Evolutionary conservation across 2,888 invertebrate species (phyloP), one percentile per base, ranked within the genome.

Genomic region (Limulus polyphemus): DNA sequence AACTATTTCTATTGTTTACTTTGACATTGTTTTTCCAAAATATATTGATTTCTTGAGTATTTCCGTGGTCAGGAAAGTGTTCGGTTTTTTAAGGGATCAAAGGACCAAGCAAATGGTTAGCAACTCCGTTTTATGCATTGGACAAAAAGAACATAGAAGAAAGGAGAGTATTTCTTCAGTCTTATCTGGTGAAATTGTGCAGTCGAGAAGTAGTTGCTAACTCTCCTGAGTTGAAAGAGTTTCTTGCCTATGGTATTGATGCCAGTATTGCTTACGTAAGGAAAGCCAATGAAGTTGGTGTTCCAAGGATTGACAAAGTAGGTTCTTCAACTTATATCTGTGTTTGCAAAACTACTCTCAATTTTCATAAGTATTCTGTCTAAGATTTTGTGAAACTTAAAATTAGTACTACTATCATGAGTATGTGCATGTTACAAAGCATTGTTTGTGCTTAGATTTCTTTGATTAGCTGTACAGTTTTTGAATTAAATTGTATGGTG

Each of bases 161-260:
- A n/a, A 70, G 79, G 56, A 72, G 74, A 62, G 69, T 73, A 14
- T 73, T 76, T 63, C 70, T 80, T 58, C 77, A 79, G 63, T 72
- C 71, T 56, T 80, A 77, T 69, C 69, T 80, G 16, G 74, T 75
- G 70, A 76, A 73, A 57, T 62, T 75, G 10, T 73, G 73, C 62
- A 70, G 66, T 47, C 69, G 73, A 58, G 73, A 73, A 14, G 73
- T 73, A 46, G 70, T 79, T 5, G 75, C 76, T 56, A 73, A 74
- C 65, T 75, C 75, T 47, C 70, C 73, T 47, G 77, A 78, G 60
- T 65, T 79, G 55, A 72, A 76, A 49, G 75, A 78, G 64, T 79
- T 79, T 67, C 71, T 79, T 69, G 78, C 77, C 0, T 79, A 78
- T 69, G 77, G 75, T 59, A 74, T 74, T 9, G 76, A 77, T 66